Conservation (phyloP, 2,888 invertebrate species). For the Napeogenes sylphis region DNA sequence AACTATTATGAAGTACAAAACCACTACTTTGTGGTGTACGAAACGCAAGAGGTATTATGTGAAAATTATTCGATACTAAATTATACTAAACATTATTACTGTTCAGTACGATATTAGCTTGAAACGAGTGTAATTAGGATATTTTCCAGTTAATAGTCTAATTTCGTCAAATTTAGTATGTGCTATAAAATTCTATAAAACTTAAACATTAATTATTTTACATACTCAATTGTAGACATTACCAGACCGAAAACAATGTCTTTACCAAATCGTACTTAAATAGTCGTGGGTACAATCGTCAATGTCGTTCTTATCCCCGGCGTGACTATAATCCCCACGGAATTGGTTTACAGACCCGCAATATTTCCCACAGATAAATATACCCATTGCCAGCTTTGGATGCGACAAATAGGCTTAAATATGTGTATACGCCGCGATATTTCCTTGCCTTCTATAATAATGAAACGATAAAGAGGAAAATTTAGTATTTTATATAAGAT, state of each 20-base stretch:
- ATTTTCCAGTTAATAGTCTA: too few relatives aligned
- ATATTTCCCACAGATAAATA: slow-evolving; percentile 37
- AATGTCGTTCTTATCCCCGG: slow-evolving; percentile 32
- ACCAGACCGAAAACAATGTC: too few relatives aligned
- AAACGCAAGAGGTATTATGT: slow-evolving; percentile 16
- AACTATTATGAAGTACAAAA: slow-evolving; percentile 21
- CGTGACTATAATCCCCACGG: slow-evolving; percentile 41
- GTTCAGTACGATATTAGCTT: too few relatives aligned
- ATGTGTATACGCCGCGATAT: slow-evolving; percentile 1
- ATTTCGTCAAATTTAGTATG: too few relatives aligned
- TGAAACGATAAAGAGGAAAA: too few relatives aligned
- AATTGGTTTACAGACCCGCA: slow-evolving; percentile 43
- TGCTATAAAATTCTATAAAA: too few relatives aligned
- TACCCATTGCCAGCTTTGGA: slow-evolving; percentile 19
- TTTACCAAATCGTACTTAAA: too few relatives aligned
- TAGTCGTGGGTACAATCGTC: slow-evolving; percentile 19
- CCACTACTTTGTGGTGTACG: slow-evolving; percentile 17
- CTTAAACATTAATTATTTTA: too few relatives aligned
- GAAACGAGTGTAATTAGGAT: too few relatives aligned
- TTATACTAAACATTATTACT: not conserved
- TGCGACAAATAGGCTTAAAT: slow-evolving; percentile 26
- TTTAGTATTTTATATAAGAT: too few relatives aligned
- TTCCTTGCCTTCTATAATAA: too few relatives aligned
- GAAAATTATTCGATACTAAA: slow-evolving; percentile 10
- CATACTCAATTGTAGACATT: too few relatives aligned